Base-by-base conservation (phyloP, 2,113 vertebrate genomes). In the Salvelinus fontinalis region DNA sequence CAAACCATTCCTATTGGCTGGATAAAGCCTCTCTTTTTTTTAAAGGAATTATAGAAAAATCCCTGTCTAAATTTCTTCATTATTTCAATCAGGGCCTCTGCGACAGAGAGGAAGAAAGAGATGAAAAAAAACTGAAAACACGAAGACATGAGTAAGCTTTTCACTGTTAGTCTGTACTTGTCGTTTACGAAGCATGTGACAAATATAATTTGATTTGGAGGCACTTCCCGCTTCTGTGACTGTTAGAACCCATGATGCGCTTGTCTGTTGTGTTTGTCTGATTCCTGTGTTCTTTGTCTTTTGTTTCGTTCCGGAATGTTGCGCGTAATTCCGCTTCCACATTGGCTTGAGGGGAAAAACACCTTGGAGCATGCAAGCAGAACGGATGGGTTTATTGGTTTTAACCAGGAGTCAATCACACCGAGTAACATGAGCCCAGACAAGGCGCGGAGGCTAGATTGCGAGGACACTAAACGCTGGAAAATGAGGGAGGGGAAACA, bases 401-500 rank as follows among this genome's bases (percentile, higher is more conserved):
- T 83, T 83, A 81, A 87, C 70, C 70, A 5, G 24, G 74, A 82
- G 74, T 78, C 62, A 27, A 76, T 77, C 71, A 59, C 26, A 11
- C 16, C 67, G 76, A 86, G 86, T 81, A 89, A 90, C 80, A 22
- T 0, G n/a, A 91, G 74, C 77, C 80, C 74, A 26, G 59, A 49
- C 68, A 57, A 69, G 49, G 70, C 60, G 73, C 75, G 49, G 59
- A 22, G 12, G 48, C 16, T 5, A 78, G 74, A 82, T 67, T 83
- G 83, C 66, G 86, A 60, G 71, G 76, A 75, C 75, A 49, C 81
- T 80, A 72, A 77, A 81, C 71, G 74, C 62, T 81, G 82, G 87
- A 90, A 89, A 88, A 86, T 82, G 73, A 83, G 84, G 20, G 18
- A 75, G n/a, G 54, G 71, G 86, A 77, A 91, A 90, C 76, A 76